These are phyloP conservation scores for Netelia melanura DNA, from an alignment of 2,888 invertebrate genomes.

Conservation along the genomic window DNA sequence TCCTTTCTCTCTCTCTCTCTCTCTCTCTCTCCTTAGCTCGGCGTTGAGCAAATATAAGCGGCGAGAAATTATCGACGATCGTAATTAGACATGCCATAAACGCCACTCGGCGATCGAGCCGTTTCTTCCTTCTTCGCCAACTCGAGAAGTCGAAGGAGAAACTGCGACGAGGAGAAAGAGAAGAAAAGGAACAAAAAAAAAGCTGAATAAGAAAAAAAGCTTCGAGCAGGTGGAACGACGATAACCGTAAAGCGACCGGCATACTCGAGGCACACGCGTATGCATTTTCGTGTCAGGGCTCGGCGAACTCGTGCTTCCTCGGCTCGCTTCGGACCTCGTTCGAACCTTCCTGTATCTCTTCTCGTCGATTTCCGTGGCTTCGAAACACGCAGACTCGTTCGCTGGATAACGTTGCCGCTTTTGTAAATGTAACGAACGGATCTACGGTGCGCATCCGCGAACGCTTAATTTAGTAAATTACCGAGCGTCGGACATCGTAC, in stretches of 20 bases:
- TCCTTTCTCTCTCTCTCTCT: background rate
- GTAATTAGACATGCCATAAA: constrained; percentile 50
- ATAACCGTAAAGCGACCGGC: constrained; percentile 55
- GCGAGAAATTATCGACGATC: constrained; percentile 40
- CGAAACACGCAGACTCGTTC: too few species aligned
- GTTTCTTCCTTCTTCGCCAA: background rate
- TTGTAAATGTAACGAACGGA: constrained; percentile 57
- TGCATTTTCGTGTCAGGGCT: constrained; percentile 52
- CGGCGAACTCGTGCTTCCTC: constrained; percentile 39
- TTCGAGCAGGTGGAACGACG: constrained; percentile 55
- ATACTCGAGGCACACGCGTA: constrained; percentile 14
- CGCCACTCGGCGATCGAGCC: background rate
- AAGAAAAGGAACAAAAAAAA: background rate
- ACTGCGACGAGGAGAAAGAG: background rate
- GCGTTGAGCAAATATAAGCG: constrained; percentile 9
- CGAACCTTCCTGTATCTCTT: constrained; percentile 32
- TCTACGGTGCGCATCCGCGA: constrained; percentile 67
- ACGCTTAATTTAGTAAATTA: constrained; percentile 71
- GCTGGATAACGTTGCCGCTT: background rate
- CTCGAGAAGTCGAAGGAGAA: background rate
- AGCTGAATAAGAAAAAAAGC: constrained; percentile 11
- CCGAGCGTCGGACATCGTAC: constrained; percentile 28
- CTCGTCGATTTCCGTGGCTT: background rate
- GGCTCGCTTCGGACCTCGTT: constrained; percentile 27
- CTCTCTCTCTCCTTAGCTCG: background rate